Conservation (phyloP, 2,888 invertebrate genomes). For the Leptarthrus brevirostris region DNA sequence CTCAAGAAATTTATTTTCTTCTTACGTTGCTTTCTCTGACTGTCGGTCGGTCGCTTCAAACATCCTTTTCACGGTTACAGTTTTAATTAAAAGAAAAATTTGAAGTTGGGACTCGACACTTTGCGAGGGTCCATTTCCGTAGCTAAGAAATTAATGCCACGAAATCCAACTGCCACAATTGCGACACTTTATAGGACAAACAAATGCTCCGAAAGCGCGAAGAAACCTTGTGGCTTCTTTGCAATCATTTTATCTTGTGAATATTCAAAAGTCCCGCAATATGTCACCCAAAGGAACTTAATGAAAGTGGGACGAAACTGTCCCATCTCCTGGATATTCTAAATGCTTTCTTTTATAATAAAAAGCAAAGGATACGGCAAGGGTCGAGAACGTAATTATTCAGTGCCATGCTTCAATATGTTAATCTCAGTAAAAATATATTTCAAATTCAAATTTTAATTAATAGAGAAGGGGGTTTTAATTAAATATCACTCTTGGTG, state of each 20-base stretch:
- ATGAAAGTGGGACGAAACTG: conserved; percentile 32
- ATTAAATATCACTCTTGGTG: too few species aligned
- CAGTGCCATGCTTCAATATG: conserved; percentile 7
- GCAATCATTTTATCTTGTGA: conserved; percentile 38
- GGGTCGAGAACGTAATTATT: conserved; percentile 11
- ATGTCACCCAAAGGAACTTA: conserved; percentile 31
- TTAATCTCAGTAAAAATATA: neutral
- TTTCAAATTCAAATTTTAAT: too few species aligned
- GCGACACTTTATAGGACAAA: conserved; percentile 30
- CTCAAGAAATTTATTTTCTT: conserved; percentile 37
- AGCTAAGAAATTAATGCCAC: neutral
- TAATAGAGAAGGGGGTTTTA: too few species aligned
- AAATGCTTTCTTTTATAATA: conserved; percentile 2
- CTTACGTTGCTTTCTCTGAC: neutral
- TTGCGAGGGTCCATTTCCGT: conserved; percentile 39
- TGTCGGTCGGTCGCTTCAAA: neutral
- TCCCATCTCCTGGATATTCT: neutral
- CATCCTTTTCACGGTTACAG: conserved; percentile 15
- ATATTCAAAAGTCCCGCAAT: conserved; percentile 44
- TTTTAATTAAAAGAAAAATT: conserved; percentile 45
- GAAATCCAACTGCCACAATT: neutral
- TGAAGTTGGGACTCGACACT: conserved; percentile 18
- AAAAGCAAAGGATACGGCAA: conserved; percentile 31
- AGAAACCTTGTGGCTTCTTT: conserved; percentile 21
- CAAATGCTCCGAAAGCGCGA: conserved; percentile 16